Evolutionary conservation across 2,113 vertebrate genomes (phyloP).

Genomic region (Rhea pennata): DNA sequence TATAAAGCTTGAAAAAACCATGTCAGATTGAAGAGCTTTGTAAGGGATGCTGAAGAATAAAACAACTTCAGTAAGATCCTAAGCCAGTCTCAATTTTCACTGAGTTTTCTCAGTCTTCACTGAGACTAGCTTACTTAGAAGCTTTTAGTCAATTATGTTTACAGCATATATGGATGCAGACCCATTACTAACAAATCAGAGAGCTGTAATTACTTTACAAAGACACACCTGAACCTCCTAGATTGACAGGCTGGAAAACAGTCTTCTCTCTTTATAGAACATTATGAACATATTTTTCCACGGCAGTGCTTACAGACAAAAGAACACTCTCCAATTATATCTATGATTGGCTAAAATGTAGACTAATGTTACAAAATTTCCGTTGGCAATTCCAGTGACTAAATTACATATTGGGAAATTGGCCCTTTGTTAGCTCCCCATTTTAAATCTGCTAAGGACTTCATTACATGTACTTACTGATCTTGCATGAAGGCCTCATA

Average conservation of each 20-base stretch:
- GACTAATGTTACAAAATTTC: background rate
- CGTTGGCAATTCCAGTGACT: background rate
- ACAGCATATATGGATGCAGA: background rate
- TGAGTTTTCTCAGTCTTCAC: background rate
- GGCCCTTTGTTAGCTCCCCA: background rate
- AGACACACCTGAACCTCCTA: background rate
- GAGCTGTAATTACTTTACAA: background rate
- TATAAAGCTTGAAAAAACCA: slow-evolving; percentile 11
- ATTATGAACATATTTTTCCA: background rate
- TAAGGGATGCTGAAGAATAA: background rate
- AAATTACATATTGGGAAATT: background rate
- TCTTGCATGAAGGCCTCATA: slow-evolving; percentile 8
- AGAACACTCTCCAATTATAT: background rate
- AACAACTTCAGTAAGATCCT: background rate
- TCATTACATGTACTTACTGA: background rate
- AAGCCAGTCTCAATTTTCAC: background rate
- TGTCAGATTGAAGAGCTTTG: background rate
- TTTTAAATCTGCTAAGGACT: slow-evolving; percentile 10
- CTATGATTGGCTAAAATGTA: background rate
- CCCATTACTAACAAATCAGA: background rate
- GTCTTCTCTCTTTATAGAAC: background rate
- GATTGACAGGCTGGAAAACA: background rate
- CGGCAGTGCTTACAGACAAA: background rate
- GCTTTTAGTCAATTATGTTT: background rate
- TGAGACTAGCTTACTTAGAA: background rate